These are phyloP conservation scores for Xylota sylvarum DNA, from an alignment of 2,888 invertebrate genomes.

Conservation along the genomic window DNA sequence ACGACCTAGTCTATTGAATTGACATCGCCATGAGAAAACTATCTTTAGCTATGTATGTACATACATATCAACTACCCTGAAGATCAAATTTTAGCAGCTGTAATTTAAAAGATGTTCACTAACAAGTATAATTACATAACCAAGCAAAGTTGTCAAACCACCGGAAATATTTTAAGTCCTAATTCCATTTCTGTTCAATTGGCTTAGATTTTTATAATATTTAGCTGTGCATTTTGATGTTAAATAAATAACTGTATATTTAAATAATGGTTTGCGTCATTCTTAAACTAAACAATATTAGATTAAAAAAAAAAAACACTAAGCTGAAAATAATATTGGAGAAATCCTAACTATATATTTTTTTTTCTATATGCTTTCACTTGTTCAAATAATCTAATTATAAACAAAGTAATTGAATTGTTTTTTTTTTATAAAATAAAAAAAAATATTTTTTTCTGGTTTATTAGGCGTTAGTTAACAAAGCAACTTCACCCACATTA, in stretches of 20 bases:
- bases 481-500: constrained; percentile 32
- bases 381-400: background rate
- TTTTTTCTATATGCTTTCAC: background rate
- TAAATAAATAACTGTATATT: constrained; percentile 17
- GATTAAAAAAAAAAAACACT: background rate
- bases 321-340: constrained; percentile 1
- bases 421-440: background rate
- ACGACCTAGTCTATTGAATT: too few relatives aligned
- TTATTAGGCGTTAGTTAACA: constrained; percentile 36
- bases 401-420: background rate
- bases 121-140: too few relatives aligned
- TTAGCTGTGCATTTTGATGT: constrained; percentile 4
- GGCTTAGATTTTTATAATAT: too few relatives aligned
- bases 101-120: too few relatives aligned
- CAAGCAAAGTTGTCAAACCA: too few relatives aligned
- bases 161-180: too few relatives aligned
- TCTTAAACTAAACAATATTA: background rate
- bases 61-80: too few relatives aligned
- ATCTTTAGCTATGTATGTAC: too few relatives aligned
- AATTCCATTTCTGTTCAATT: too few relatives aligned
- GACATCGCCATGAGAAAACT: too few relatives aligned
- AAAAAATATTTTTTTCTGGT: background rate
- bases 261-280: background rate
- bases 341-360: background rate
- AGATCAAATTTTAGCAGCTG: too few relatives aligned